Base-by-base conservation (phyloP, 2,113 vertebrate species). In the Erythrolamprus reginae region DNA sequence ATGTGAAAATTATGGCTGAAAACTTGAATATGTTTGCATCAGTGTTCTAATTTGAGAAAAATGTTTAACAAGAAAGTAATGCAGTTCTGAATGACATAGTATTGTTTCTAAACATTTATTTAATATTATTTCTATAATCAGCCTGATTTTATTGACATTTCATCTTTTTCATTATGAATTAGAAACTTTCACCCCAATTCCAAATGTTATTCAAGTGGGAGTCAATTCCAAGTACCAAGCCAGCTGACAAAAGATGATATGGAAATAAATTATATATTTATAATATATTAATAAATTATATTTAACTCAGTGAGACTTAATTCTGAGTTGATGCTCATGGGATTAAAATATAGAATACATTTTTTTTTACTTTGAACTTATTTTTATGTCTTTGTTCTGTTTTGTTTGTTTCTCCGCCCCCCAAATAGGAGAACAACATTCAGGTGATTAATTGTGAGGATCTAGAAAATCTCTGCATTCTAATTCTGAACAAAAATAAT, bases 361-460 rank as follows among this genome's bases (percentile, higher is more conserved):
- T 89, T 84, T 19, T 19, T 2, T 85, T 45, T 19, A 5, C 28
- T 8, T 38, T 77, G 45, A n/a, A 33, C 2, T 50, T 0, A 28
- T 6, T 53, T 94, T 96, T 33, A 77, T 77, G 70, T 42, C n/a
- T 56, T 89, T 33, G 21, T 42, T n/a, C 33, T 91, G 56, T 8
- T 65, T 61, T 89, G 26, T 21, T 42, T 42, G 10, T 42, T 6
- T 17, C 51, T 3, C 51, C 15, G 0, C 51, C 24, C 56, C 1
- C 33, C 24, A 58, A 58, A 51, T 94, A 99, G 99, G 98, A 99
- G 92, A 99, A 99, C 88, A 93, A 94, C 51, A 98, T 99, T 96
- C 97, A 97, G 4, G 93, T 87, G 61, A 92, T 99, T 89, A 97
- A 98, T 93, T 99, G 98, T 97, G 97, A 97, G 92, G 96, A 98